These are phyloP conservation scores for Phrynosoma blainvillii DNA, from an alignment of 2,113 vertebrate species.

Conservation along the genomic window DNA sequence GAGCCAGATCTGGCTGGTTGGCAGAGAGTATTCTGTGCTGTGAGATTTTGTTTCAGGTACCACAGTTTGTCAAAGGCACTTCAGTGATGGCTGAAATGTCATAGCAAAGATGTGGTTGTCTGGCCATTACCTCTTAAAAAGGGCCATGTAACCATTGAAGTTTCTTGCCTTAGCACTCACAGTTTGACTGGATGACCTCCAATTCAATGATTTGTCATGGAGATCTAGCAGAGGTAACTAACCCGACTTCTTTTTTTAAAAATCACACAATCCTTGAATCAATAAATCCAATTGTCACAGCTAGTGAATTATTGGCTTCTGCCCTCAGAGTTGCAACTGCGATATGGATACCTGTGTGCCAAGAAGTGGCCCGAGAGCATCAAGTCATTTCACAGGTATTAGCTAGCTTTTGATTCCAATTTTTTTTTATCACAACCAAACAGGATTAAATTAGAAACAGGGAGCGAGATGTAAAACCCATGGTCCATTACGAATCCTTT, in stretches of 20 bases:
- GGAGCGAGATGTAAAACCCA: constrained; percentile 19
- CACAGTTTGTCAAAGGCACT: no score
- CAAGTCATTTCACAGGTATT: constrained; percentile 41
- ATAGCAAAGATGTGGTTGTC: neutral
- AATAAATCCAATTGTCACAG: constrained; percentile 25
- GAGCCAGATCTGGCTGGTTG: no score
- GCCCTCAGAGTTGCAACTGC: neutral
- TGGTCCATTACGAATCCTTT: constrained; percentile 34
- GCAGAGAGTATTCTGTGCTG: no score
- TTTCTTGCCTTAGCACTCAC: neutral
- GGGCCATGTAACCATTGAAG: neutral
- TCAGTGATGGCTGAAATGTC: no score
- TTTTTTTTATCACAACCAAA: constrained; percentile 27
- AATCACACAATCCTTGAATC: constrained; percentile 6
- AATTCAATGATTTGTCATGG: constrained; percentile 16
- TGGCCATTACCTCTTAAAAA: neutral
- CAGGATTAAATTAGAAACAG: constrained; percentile 32
- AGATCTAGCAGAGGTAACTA: constrained; percentile 13
- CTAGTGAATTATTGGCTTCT: constrained; percentile 16
- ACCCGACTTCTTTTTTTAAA: constrained; percentile 7
- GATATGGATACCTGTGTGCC: neutral
- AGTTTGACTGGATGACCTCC: constrained; percentile 16
- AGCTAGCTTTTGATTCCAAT: constrained; percentile 23
- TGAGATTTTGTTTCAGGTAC: no score
- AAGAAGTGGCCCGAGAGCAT: constrained; percentile 12